These are phyloP conservation scores for Mesoligia furuncula DNA, from an alignment of 2,888 invertebrate species.

Conservation along the genomic window DNA sequence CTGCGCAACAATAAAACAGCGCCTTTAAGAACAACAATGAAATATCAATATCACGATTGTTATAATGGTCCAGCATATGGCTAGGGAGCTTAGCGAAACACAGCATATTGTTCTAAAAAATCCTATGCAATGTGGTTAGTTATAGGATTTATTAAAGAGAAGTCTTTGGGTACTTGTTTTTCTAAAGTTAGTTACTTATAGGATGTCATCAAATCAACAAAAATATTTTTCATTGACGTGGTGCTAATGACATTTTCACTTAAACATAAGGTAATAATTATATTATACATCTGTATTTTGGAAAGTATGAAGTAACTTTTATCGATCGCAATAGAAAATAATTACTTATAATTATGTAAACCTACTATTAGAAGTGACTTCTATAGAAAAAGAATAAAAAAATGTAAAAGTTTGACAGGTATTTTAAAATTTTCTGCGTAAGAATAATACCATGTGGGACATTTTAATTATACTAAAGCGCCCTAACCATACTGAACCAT, in stretches of 20 bases:
- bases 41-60: background rate
- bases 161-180: constrained; percentile 1
- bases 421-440: background rate
- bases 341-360: constrained; percentile 8
- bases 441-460: background rate
- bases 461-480: background rate
- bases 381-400: background rate
- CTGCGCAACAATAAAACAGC: background rate
- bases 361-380: background rate
- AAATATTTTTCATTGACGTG: constrained; percentile 27
- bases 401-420: background rate
- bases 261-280: constrained; percentile 10
- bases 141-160: background rate
- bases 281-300: constrained; percentile 12
- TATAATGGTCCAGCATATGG: background rate
- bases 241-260: constrained; percentile 40
- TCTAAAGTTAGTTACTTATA: background rate
- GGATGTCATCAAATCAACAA: constrained; percentile 30
- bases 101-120: background rate
- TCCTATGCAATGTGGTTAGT: background rate
- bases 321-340: constrained; percentile 8
- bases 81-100: constrained; percentile 26
- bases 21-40: background rate
- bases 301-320: background rate
- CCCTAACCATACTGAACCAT: constrained; percentile 16